Conservation (phyloP, 2,797 vertebrate species). For the Huso huso region DNA sequence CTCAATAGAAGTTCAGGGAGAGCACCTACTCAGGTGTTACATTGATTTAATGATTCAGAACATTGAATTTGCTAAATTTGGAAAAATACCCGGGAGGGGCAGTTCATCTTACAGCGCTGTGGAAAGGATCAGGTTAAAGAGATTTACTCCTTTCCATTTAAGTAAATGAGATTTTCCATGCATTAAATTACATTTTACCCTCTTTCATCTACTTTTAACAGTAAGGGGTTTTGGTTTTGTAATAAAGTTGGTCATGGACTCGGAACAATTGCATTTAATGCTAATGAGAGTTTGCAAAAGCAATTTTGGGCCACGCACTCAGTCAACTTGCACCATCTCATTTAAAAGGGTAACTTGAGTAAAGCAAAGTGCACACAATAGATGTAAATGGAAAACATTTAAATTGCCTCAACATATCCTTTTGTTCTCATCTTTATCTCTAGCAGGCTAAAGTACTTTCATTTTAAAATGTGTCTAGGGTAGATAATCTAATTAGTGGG, state of each 20-base stretch:
- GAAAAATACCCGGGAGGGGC: too few species aligned
- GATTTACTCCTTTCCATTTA: slow-evolving; percentile 32
- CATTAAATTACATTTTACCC: slow-evolving; percentile 56
- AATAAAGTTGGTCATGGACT: slow-evolving; percentile 32
- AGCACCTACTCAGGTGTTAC: too few species aligned
- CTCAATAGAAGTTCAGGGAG: too few species aligned
- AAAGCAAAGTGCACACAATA: slow-evolving; percentile 12
- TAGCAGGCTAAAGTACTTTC: neutral
- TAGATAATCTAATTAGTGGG: neutral
- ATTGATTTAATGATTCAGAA: too few species aligned
- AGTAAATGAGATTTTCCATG: slow-evolving; percentile 54
- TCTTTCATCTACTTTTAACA: slow-evolving; percentile 39
- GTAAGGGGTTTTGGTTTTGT: slow-evolving; percentile 40
- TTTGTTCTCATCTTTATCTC: slow-evolving; percentile 1
- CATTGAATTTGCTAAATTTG: too few species aligned
- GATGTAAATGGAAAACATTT: slow-evolving; percentile 14
- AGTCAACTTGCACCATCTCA: slow-evolving; percentile 2
- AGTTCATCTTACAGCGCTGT: neutral
- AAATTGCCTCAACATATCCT: slow-evolving; percentile 9
- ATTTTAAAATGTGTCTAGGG: neutral
- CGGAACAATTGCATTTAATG: slow-evolving; percentile 42
- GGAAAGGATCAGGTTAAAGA: slow-evolving; percentile 5
- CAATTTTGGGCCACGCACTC: slow-evolving; percentile 20
- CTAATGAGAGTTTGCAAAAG: slow-evolving; percentile 36
- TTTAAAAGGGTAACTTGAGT: slow-evolving; percentile 9